Conservation (phyloP, 2,888 invertebrate species). For the Molorchus minor region DNA sequence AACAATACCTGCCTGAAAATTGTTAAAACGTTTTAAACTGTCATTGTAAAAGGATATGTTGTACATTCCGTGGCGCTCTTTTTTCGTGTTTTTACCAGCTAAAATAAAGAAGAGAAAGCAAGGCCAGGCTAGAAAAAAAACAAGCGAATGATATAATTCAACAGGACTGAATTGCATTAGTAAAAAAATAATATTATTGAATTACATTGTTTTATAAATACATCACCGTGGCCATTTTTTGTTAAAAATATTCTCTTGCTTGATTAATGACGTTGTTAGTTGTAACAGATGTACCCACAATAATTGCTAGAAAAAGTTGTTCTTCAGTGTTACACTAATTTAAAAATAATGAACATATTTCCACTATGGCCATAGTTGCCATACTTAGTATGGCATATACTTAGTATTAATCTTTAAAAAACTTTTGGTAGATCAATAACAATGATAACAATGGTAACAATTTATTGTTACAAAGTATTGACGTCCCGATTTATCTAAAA, state of each 20-base stretch:
- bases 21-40: slow-evolving; percentile 1
- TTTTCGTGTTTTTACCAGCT: background rate
- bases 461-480: too few relatives aligned
- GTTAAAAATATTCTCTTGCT: background rate
- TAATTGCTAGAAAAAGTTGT: too few relatives aligned
- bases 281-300: too few relatives aligned
- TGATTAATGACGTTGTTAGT: background rate
- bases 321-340: too few relatives aligned
- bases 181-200: background rate
- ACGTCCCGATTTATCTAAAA: too few relatives aligned
- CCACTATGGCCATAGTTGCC: too few relatives aligned
- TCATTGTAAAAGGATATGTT: background rate
- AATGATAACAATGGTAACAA: too few relatives aligned
- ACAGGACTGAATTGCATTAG: background rate
- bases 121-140: slow-evolving; percentile 1
- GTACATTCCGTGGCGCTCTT: background rate
- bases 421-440: too few relatives aligned
- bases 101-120: background rate
- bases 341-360: too few relatives aligned
- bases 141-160: background rate
- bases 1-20: background rate
- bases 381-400: too few relatives aligned
- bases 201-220: background rate
- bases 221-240: background rate
- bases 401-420: too few relatives aligned